phyloP scores from a whole-genome alignment of 1,140 invertebrate species.

The Cataglyphis hispanica region DNA sequence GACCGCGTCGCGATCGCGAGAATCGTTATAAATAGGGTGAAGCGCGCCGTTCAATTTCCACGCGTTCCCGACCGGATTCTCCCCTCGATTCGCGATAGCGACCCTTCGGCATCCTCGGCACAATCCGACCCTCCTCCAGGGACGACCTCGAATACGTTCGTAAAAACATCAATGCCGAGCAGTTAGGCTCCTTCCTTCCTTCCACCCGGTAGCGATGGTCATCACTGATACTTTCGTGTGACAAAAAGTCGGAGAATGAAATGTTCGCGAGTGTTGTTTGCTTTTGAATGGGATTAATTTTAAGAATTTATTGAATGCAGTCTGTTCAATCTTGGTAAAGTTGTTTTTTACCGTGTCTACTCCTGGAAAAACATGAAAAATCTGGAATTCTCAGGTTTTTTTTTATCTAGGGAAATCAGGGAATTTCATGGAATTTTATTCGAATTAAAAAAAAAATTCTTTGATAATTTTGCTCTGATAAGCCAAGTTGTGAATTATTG shows the following conservation, averaged over 20 bases:
- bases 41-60: slow-evolving; percentile 58
- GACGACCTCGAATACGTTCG: slow-evolving; percentile 33
- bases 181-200: slow-evolving; percentile 22
- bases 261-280: too few species aligned
- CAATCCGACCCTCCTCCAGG: slow-evolving; percentile 2
- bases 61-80: slow-evolving; percentile 67
- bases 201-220: background rate
- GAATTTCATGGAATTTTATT: too few species aligned
- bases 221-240: background rate
- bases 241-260: background rate
- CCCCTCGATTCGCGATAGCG: slow-evolving; percentile 62
- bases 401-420: too few species aligned
- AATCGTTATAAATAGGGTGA: slow-evolving; percentile 37
- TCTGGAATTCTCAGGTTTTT: too few species aligned
- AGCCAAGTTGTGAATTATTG: too few species aligned
- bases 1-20: slow-evolving; percentile 35
- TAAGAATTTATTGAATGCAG: background rate
- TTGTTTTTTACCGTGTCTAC: too few species aligned
- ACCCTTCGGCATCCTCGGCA: slow-evolving; percentile 33
- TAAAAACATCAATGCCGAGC: slow-evolving; percentile 21
- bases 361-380: too few species aligned
- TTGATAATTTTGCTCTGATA: too few species aligned
- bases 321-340: background rate
- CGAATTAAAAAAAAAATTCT: too few species aligned
- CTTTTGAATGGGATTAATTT: slow-evolving; percentile 7